Percentiles rank a stretch among this genome's conserved stretches.
These are phyloP conservation scores for Herpetotheres cachinnans DNA, from an alignment of 2,113 vertebrate species.

Conservation along the genomic window DNA sequence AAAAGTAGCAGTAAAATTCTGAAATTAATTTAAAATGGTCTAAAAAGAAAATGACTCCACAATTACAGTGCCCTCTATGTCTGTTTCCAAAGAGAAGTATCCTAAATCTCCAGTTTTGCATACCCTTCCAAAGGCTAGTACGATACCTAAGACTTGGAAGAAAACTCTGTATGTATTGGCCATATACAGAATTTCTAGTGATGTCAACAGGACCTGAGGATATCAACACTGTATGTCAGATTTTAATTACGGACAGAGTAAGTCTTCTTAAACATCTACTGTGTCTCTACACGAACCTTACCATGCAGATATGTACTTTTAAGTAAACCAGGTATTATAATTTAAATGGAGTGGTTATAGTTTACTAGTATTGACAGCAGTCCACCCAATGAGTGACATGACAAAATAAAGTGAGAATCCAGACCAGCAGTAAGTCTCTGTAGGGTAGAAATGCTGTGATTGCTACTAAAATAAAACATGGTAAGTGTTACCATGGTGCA, in stretches of 20 bases:
- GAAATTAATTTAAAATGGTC: not conserved
- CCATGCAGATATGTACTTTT: not conserved
- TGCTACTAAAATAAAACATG: not conserved
- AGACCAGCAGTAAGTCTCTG: not conserved
- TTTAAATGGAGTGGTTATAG: slow-evolving; percentile 22
- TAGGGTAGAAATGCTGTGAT: not conserved
- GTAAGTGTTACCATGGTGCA: not conserved
- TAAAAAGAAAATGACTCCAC: not conserved
- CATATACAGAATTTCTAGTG: not conserved
- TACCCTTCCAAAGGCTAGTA: not conserved
- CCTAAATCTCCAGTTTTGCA: not conserved
- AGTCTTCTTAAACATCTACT: not conserved
- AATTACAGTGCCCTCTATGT: not conserved
- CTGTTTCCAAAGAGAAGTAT: not conserved
- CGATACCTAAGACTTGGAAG: not conserved
- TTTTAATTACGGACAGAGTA: not conserved
- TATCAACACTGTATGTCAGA: not conserved
- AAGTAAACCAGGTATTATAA: slow-evolving; percentile 1
- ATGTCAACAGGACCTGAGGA: not conserved
- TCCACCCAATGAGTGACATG: slow-evolving; percentile 11
- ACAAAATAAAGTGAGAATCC: slow-evolving; percentile 51
- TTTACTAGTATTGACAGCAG: slow-evolving; percentile 8
- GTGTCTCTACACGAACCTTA: not conserved
- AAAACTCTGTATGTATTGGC: not conserved
- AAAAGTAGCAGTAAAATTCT: not conserved